Evolutionary conservation across 1,140 invertebrate species (phyloP).

Genomic region (Vanessa atalanta): DNA sequence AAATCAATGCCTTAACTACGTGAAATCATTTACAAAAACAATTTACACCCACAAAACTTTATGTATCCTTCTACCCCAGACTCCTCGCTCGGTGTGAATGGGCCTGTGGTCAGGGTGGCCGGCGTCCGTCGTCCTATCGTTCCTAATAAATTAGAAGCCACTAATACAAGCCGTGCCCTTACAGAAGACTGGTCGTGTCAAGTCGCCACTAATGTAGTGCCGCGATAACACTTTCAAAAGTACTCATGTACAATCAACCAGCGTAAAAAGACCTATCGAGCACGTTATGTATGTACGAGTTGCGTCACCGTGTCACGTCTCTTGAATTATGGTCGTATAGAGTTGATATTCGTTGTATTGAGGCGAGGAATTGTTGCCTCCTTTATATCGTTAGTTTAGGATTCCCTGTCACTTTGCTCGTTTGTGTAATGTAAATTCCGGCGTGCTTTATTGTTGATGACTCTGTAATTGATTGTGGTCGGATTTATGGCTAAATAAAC

Average conservation of each 20-base stretch:
- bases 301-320: slow-evolving; percentile 40
- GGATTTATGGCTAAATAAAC: slow-evolving; percentile 62
- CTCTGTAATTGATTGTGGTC: slow-evolving; percentile 66
- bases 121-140: slow-evolving; percentile 77
- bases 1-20: too few species aligned
- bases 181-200: slow-evolving; percentile 79
- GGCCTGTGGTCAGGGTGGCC: slow-evolving; percentile 73
- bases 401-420: slow-evolving; percentile 61
- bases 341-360: slow-evolving; percentile 56
- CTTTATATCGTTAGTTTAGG: slow-evolving; percentile 72
- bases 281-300: slow-evolving; percentile 37
- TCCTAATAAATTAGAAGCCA: slow-evolving; percentile 78
- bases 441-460: slow-evolving; percentile 69
- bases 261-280: slow-evolving; percentile 50
- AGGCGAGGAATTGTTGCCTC: slow-evolving; percentile 59
- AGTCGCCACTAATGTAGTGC: slow-evolving; percentile 75
- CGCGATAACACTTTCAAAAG: slow-evolving; percentile 74
- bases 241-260: slow-evolving; percentile 67
- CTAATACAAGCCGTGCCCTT: slow-evolving; percentile 76
- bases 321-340: slow-evolving; percentile 43
- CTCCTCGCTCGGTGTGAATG: slow-evolving; percentile 69
- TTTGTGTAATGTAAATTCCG: slow-evolving; percentile 67
- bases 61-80: slow-evolving; percentile 32
- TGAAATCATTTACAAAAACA: too few species aligned
- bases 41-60: too few species aligned